Evolutionary conservation across 2,113 vertebrate genomes (phyloP).

Genomic region (Tetrao urogallus): DNA sequence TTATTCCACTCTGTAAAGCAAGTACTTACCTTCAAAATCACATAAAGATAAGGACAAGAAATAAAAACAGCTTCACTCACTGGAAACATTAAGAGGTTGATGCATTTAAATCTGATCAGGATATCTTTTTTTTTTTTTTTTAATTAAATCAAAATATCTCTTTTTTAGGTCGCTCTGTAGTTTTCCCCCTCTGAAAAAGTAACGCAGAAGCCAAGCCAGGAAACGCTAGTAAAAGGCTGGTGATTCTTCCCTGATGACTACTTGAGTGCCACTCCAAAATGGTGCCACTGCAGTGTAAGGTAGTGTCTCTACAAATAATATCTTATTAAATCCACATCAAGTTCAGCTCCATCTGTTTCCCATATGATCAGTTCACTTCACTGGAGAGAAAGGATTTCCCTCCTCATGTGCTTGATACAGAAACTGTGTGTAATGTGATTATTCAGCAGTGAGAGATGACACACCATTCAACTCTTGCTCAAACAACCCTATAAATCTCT

Average conservation of each 20-base stretch:
- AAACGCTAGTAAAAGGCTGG: background rate
- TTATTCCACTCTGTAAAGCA: background rate
- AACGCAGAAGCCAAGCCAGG: background rate
- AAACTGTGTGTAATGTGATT: background rate
- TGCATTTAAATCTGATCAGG: background rate
- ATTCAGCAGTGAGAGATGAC: background rate
- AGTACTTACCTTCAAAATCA: background rate
- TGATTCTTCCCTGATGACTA: slow-evolving; percentile 5
- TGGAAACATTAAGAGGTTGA: background rate
- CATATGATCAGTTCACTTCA: background rate
- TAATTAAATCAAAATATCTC: background rate
- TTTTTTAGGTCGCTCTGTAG: background rate
- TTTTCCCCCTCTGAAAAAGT: background rate
- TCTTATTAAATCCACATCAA: background rate
- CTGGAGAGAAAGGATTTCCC: slow-evolving; percentile 9
- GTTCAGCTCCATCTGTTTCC: slow-evolving; percentile 19
- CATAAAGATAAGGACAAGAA: rapidly evolving
- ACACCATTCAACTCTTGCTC: background rate
- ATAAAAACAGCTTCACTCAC: background rate
- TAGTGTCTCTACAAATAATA: background rate
- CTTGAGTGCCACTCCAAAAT: background rate
- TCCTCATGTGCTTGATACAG: background rate
- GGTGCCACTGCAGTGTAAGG: background rate
- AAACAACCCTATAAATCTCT: background rate
- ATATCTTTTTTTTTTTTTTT: background rate